Evolutionary conservation across 2,113 vertebrate species (phyloP).

Genomic region (Eurypyga helias): DNA sequence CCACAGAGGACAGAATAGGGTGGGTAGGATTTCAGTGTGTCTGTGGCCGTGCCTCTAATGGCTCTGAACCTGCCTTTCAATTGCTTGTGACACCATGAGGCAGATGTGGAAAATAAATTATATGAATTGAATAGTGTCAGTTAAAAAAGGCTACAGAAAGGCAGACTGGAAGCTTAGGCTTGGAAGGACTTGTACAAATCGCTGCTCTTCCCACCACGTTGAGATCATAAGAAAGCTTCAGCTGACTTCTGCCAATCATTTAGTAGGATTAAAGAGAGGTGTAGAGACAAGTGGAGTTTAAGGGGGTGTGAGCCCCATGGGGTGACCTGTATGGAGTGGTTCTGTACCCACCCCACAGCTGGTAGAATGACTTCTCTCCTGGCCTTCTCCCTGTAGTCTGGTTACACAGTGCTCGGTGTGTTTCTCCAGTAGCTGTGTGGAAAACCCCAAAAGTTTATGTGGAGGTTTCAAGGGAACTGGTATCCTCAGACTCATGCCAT

Average conservation of each 20-base stretch:
- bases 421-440: background rate
- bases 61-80: background rate
- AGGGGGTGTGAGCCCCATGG: background rate
- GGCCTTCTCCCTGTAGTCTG: background rate
- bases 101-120: background rate
- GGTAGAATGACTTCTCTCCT: background rate
- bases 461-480: background rate
- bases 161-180: background rate
- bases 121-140: background rate
- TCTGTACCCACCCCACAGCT: background rate
- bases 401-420: accelerated
- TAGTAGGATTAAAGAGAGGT: background rate
- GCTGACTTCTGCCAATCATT: background rate
- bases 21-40: background rate
- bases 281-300: background rate
- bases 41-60: background rate
- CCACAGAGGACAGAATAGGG: background rate
- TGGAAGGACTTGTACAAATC: background rate
- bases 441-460: background rate
- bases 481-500: accelerated
- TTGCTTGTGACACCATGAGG: background rate
- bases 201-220: background rate
- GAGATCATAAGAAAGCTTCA: background rate
- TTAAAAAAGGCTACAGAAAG: background rate
- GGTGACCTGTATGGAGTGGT: accelerated